These are phyloP conservation scores for Microtus oregoni DNA, from an alignment of 2,113 vertebrate genomes.

Conservation along the genomic window DNA sequence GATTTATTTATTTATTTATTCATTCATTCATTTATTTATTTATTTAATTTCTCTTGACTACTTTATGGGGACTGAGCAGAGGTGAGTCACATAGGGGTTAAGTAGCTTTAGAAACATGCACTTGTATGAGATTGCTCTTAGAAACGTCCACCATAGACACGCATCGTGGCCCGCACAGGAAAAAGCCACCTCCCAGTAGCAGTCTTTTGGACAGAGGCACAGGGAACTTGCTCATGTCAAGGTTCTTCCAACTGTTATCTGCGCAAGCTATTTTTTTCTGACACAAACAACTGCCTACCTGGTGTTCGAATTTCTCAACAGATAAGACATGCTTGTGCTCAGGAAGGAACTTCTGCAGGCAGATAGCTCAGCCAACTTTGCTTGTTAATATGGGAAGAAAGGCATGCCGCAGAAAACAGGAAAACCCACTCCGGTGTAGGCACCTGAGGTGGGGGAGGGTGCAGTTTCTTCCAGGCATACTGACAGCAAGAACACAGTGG, in stretches of 20 bases:
- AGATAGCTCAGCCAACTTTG: constrained; percentile 77
- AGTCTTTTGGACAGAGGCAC: constrained; percentile 16
- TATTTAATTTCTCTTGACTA: background rate
- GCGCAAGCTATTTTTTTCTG: constrained; percentile 77
- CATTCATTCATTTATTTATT: background rate
- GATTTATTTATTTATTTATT: background rate
- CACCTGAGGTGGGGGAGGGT: constrained; percentile 74
- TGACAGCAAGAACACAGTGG: background rate
- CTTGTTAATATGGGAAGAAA: constrained; percentile 83
- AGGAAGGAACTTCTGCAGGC: constrained; percentile 83
- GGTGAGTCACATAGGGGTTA: background rate
- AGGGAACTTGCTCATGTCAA: constrained; percentile 45
- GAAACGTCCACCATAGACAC: background rate
- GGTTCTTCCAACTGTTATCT: constrained; percentile 67
- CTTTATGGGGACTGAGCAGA: background rate
- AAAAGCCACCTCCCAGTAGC: background rate
- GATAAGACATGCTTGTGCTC: constrained; percentile 79
- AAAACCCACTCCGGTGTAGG: constrained; percentile 61
- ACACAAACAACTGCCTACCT: constrained; percentile 84
- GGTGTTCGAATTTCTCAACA: constrained; percentile 80
- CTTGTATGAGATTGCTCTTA: background rate
- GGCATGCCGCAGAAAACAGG: constrained; percentile 70
- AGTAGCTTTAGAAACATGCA: background rate
- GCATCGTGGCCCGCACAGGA: background rate
- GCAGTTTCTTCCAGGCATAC: constrained; percentile 62